Evolutionary conservation across 2,888 invertebrate species (phyloP), one percentile per base, ranked within the genome.

Genomic region (Emesis furor): DNA sequence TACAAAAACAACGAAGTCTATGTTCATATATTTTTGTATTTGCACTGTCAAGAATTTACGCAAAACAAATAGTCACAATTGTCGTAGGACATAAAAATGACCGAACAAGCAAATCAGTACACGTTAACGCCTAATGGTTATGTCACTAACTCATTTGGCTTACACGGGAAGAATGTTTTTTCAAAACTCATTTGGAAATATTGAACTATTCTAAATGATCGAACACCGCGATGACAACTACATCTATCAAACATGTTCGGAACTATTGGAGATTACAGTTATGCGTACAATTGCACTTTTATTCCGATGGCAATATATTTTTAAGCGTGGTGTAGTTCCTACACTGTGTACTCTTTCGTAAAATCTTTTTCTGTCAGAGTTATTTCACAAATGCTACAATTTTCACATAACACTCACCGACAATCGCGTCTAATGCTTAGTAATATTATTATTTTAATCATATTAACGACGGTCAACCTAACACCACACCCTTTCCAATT

Each of bases 401-500:
- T 30, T 62, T 62, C 24, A 62, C 62, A 30, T 62, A 62, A 30
- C 62, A 62, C 30, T 62, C 62, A 62, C 30, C 30, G 62, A 62
- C 62, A 24, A 62, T 62, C 62, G 62, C 24, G 62, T 32, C 35
- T 51, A 68, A 39, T 51, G 65, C 37, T 74, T 39, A 37, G 17
- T 46, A 68, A 37, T 76, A 68, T 67, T 59, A 51, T 68, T 76
- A 76, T 51, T 65, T 42, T 73, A 75, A 67, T 68, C 68, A 68
- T 67, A 67, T 75, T 35, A 67, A 35, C 55, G 46, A 68, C 67
- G 51, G 67, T 76, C 67, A 35, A 68, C 67, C 35, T 68, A 68
- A 35, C 62, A 62, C 62, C 62, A 62, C 62, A 62, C 62, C 62
- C 62, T 62, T 67, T 67, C 51, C 65, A 75, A 67, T 76, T 78